Evolutionary conservation across 2,797 vertebrate genomes (phyloP).

Genomic region (Characodon lateralis): DNA sequence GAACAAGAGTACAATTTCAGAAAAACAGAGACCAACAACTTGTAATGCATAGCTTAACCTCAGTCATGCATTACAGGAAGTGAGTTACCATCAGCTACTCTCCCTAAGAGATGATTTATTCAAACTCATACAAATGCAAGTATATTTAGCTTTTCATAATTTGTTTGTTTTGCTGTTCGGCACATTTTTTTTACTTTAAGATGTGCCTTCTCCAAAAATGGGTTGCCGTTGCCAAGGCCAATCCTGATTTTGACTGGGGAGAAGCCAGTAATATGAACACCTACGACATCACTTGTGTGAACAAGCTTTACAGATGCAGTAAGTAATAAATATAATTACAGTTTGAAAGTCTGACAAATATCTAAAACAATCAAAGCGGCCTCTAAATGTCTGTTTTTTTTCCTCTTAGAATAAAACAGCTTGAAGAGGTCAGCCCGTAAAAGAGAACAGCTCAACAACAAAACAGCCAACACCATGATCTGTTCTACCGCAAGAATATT

Average conservation of each 20-base stretch:
- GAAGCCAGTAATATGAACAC: background rate
- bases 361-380: background rate
- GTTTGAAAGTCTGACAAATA: background rate
- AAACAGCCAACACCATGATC: background rate
- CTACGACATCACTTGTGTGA: conserved; percentile 39
- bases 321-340: conserved; percentile 3
- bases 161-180: background rate
- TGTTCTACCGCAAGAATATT: background rate
- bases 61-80: conserved; percentile 64
- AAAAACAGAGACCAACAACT: conserved; percentile 47
- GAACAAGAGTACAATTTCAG: background rate
- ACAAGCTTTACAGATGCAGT: conserved; percentile 37
- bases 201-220: conserved; percentile 39
- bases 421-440: background rate
- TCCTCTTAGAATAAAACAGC: background rate
- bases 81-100: conserved; percentile 27
- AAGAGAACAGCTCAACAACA: background rate
- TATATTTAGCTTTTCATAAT: background rate
- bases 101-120: background rate
- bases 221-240: background rate
- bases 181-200: background rate
- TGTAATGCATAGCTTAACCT: conserved; percentile 38
- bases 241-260: background rate
- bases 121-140: background rate
- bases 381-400: background rate